Conservation (phyloP, 2,888 invertebrate species). For the Spodoptera littoralis region DNA sequence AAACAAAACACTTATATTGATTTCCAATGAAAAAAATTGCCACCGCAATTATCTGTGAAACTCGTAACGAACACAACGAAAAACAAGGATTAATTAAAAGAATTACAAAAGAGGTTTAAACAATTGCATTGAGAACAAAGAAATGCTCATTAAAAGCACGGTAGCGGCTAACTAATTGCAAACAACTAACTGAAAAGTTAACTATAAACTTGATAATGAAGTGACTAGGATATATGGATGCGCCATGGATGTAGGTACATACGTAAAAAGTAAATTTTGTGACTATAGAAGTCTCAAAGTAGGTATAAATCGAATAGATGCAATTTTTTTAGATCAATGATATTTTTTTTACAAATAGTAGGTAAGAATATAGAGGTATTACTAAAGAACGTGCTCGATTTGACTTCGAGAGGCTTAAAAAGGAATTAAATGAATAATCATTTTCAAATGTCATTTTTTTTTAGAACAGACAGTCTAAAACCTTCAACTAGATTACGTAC, state of each 20-base stretch:
- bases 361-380: too few relatives aligned
- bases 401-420: too few relatives aligned
- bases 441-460: too few relatives aligned
- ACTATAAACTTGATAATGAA: slow-evolving; percentile 65
- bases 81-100: slow-evolving; percentile 56
- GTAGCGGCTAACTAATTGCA: slow-evolving; percentile 69
- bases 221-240: slow-evolving; percentile 56
- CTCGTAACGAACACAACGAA: slow-evolving; percentile 36
- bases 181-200: slow-evolving; percentile 75
- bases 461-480: too few relatives aligned
- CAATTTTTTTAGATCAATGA: too few relatives aligned
- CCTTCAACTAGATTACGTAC: background rate
- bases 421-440: too few relatives aligned
- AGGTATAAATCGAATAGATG: too few relatives aligned
- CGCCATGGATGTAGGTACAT: slow-evolving; percentile 31
- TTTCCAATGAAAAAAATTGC: slow-evolving; percentile 40
- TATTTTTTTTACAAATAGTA: too few relatives aligned
- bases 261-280: background rate
- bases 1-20: slow-evolving; percentile 23
- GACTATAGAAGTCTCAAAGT: too few relatives aligned
- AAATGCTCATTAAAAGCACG: slow-evolving; percentile 73
- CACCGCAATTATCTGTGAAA: slow-evolving; percentile 32
- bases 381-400: too few relatives aligned
- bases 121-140: slow-evolving; percentile 70
- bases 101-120: slow-evolving; percentile 66